A percentile compares a stretch with the other conserved stretches of the same genome.
Conservation (phyloP, 1,140 invertebrate genomes). For the Caligus rogercresseyi region DNA sequence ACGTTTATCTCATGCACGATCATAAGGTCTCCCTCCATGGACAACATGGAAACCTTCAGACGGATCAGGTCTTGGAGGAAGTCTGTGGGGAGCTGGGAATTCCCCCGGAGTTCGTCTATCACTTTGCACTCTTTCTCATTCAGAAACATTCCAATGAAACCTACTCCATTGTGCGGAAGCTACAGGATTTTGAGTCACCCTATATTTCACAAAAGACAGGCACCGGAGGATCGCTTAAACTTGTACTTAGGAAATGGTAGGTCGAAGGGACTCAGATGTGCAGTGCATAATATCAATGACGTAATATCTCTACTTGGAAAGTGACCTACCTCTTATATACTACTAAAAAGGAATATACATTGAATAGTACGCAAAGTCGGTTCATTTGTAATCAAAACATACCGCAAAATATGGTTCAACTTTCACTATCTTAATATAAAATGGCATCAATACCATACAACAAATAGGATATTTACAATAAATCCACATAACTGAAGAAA, state of each 20-base stretch:
- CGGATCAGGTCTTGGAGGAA: slow-evolving; percentile 53
- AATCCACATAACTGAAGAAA: too few relatives aligned
- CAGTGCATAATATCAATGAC: too few relatives aligned
- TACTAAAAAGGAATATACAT: too few relatives aligned
- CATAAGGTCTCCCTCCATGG: slow-evolving; percentile 62
- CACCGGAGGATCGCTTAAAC: slow-evolving; percentile 39
- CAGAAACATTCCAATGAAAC: slow-evolving; percentile 40
- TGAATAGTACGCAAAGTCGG: too few relatives aligned
- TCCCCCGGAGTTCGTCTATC: slow-evolving; percentile 52
- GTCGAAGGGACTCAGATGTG: slow-evolving; percentile 18
- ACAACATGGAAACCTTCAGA: slow-evolving; percentile 58
- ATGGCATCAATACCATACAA: too few relatives aligned
- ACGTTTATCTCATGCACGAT: slow-evolving; percentile 66
- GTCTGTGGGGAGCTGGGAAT: slow-evolving; percentile 55
- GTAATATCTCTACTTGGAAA: too few relatives aligned
- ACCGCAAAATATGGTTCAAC: too few relatives aligned
- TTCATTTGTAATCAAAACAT: too few relatives aligned
- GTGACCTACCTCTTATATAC: too few relatives aligned
- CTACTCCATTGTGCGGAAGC: slow-evolving; percentile 49
- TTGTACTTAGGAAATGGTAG: slow-evolving; percentile 55
- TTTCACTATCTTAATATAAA: too few relatives aligned
- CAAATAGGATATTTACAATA: too few relatives aligned
- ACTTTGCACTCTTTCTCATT: slow-evolving; percentile 73
- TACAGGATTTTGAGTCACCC: slow-evolving; percentile 91
- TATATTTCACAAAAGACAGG: slow-evolving; percentile 60